Evolutionary conservation across 1,140 invertebrate species (phyloP).

Genomic region (Heterodera schachtii): DNA sequence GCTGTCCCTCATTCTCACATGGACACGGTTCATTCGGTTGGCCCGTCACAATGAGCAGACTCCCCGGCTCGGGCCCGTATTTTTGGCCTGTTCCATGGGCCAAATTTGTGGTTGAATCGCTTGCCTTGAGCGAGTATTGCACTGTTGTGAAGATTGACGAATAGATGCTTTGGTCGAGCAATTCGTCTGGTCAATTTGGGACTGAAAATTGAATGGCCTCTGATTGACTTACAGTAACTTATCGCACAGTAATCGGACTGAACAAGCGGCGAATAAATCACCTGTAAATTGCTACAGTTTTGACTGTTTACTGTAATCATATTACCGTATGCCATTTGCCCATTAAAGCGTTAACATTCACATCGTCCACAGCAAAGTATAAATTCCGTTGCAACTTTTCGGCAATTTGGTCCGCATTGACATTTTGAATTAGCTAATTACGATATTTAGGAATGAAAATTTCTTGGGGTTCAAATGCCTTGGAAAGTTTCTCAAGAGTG

Average conservation of each 20-base stretch:
- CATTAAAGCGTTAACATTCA: slow-evolving; percentile 53
- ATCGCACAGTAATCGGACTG: slow-evolving; percentile 49
- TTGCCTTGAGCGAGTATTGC: slow-evolving; percentile 47
- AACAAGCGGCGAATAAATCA: slow-evolving; percentile 53
- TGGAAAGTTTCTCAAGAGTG: slow-evolving; percentile 21
- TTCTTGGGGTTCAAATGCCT: neutral
- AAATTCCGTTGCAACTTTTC: slow-evolving; percentile 51
- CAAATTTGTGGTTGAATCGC: slow-evolving; percentile 30
- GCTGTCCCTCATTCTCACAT: slow-evolving; percentile 40
- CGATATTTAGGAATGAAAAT: slow-evolving; percentile 20
- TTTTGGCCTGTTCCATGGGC: slow-evolving; percentile 51
- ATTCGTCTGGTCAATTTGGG: slow-evolving; percentile 30
- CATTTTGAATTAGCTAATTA: slow-evolving; percentile 48
- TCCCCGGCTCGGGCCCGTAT: slow-evolving; percentile 54
- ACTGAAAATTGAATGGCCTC: neutral
- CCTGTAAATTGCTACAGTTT: slow-evolving; percentile 20
- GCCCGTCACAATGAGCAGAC: slow-evolving; percentile 56
- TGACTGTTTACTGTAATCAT: neutral
- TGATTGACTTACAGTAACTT: slow-evolving; percentile 9
- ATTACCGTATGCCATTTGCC: slow-evolving; percentile 50
- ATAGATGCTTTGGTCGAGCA: slow-evolving; percentile 46
- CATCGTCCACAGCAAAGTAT: slow-evolving; percentile 58
- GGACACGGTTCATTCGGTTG: slow-evolving; percentile 54
- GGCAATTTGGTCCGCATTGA: slow-evolving; percentile 52
- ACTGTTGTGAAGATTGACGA: slow-evolving; percentile 51